Evolutionary conservation across 2,113 vertebrate species (phyloP).

Genomic region (Etheostoma cragini): DNA sequence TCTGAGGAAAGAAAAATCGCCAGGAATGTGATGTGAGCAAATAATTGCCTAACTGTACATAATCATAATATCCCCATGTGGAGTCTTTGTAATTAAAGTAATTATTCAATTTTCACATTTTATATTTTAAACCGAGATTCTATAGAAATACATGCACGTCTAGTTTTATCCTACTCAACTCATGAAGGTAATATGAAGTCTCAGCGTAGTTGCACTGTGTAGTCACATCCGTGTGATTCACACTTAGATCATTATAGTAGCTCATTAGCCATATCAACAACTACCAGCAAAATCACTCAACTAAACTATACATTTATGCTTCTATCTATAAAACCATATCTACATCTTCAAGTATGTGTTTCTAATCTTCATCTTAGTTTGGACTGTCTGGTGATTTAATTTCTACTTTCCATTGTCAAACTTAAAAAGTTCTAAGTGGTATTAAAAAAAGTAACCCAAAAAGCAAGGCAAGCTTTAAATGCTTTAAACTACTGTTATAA

Average conservation of each 20-base stretch:
- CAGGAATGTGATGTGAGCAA: background rate
- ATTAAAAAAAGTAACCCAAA: no score
- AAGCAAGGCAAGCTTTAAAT: no score
- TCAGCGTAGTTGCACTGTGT: background rate
- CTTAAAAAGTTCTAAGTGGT: background rate
- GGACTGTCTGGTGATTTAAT: background rate
- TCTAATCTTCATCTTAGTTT: background rate
- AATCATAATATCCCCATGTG: background rate
- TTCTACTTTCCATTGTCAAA: background rate
- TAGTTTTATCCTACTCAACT: slow-evolving; percentile 1
- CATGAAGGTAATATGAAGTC: slow-evolving; percentile 6
- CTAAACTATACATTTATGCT: no score
- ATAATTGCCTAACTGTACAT: background rate
- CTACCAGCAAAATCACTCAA: background rate
- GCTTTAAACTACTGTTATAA: background rate
- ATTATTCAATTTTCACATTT: background rate
- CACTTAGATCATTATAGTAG: background rate
- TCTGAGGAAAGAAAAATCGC: background rate
- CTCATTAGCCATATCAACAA: background rate
- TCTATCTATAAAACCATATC: background rate
- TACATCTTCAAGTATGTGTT: background rate
- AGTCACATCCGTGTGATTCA: background rate
- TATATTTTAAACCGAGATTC: background rate
- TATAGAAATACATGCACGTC: background rate
- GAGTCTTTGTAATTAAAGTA: background rate